Percentiles rank a stretch among this genome's conserved stretches.
Conservation (phyloP, 2,797 vertebrate genomes). For the Sebastiscus tertius region DNA sequence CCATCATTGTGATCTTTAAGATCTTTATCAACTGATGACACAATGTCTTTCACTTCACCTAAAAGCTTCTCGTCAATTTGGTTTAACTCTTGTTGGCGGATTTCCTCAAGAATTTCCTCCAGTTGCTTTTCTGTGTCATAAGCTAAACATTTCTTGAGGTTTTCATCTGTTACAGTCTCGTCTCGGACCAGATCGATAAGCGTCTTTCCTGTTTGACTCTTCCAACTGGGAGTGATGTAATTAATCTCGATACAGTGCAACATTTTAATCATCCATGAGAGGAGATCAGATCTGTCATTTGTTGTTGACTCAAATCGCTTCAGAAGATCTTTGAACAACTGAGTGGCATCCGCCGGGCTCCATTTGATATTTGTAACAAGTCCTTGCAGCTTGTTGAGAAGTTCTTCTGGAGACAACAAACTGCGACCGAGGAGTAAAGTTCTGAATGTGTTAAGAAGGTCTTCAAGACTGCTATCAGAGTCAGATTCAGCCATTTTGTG, state of each 20-base stretch:
- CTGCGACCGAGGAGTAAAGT: rapidly evolving
- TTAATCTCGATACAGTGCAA: slow-evolving; percentile 68
- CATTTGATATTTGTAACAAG: slow-evolving; percentile 59
- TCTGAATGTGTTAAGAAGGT: rapidly evolving
- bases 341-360: not conserved
- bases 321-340: slow-evolving; percentile 55
- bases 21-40: not conserved
- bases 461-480: rapidly evolving
- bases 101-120: slow-evolving; percentile 63
- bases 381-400: slow-evolving; percentile 30
- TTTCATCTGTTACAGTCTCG: not conserved
- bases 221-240: slow-evolving; percentile 44
- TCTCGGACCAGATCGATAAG: slow-evolving; percentile 4
- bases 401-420: not conserved
- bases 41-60: slow-evolving; percentile 14
- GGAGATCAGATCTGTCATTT: not conserved
- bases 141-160: not conserved
- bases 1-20: rapidly evolving
- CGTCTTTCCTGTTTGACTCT: rapidly evolving
- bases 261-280: slow-evolving; percentile 51
- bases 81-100: slow-evolving; percentile 32
- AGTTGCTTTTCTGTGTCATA: slow-evolving; percentile 29
- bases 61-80: slow-evolving; percentile 43
- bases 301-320: slow-evolving; percentile 25
- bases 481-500: slow-evolving; percentile 27